A percentile compares a stretch with the other conserved stretches of the same genome.
Evolutionary conservation across 2,113 vertebrate genomes (phyloP).

Genomic region (Esox niger): DNA sequence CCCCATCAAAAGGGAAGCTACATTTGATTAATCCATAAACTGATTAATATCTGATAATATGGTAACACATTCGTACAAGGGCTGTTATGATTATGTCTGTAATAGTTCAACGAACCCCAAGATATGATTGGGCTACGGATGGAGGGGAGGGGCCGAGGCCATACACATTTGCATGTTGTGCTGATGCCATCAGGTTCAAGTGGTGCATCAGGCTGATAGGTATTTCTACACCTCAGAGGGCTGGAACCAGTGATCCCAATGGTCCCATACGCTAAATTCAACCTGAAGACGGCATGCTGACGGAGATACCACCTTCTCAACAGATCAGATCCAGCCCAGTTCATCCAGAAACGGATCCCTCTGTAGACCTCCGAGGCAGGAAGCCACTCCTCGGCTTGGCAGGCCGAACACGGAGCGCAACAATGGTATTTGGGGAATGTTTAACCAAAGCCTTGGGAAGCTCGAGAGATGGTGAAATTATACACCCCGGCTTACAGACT

Average conservation of each 20-base stretch:
- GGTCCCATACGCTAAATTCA: background rate
- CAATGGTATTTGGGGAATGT: conserved; percentile 65
- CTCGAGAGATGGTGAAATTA: conserved; percentile 53
- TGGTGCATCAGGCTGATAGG: background rate
- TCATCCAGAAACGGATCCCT: conserved; percentile 11
- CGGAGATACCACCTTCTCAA: background rate
- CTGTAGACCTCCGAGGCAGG: conserved; percentile 27
- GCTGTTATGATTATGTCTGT: conserved; percentile 63
- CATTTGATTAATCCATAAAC: conserved; percentile 73
- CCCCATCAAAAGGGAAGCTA: conserved; percentile 45
- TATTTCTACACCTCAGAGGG: too few species aligned
- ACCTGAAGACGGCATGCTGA: background rate
- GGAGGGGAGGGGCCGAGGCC: conserved; percentile 45
- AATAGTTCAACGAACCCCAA: conserved; percentile 61
- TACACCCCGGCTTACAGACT: conserved; percentile 34
- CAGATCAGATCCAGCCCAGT: background rate
- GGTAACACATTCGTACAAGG: conserved; percentile 61
- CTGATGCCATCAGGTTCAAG: conserved; percentile 19
- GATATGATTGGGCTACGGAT: conserved; percentile 60
- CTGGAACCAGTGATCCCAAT: too few species aligned
- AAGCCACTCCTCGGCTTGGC: conserved; percentile 44
- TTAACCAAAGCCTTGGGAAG: conserved; percentile 51
- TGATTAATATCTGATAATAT: conserved; percentile 67
- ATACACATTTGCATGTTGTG: conserved; percentile 42
- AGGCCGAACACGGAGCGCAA: conserved; percentile 40